Evolutionary conservation across 92 coral and sea anemone species (phyloP), one percentile per base, ranked within the genome.

Genomic region (Porites rus): DNA sequence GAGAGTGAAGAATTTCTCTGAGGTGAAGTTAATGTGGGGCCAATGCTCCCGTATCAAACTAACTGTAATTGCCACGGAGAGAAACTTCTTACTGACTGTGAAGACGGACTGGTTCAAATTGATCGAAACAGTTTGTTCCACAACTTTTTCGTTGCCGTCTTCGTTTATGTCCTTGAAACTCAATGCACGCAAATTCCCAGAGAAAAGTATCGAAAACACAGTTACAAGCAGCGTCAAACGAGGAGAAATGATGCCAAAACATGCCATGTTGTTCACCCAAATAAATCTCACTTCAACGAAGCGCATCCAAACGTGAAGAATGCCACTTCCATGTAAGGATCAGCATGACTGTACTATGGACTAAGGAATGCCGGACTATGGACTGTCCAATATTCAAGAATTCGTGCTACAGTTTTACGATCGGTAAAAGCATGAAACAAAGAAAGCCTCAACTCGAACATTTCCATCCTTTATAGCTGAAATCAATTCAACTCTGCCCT

Each of bases 11-110:
- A 96, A 80, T 79, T 89, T 93, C 20, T 79, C 93, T 10, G 96
- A 93, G 61, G 82, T 53, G 68, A 91, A 87, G 67, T 83, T 78
- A 18, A 84, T 56, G 6, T 75, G 18, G 18, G 38, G 25, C 98
- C 98, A 96, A 51, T 89, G 91, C 21, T 88, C 20, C 60, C 87
- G 76, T 61, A 96, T 73, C 12, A 92, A 28, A 19, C 67, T 16
- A 51, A 93, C 74, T 61, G 88, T 98, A 20, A 96, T 75, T 0
- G 98, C 96, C 68, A 96, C 89, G 25, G 98, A 96, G 31, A 96
- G 93, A 63, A 94, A 96, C 64, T 91, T 87, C 46, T 90, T 86
- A 58, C 87, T 83, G 11, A 90, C 90, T 8, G 88, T 76, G 52
- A 88, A 92, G 22, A 92, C 91, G 10, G 89, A 80, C 58, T 74